Evolutionary conservation across 2,113 vertebrate species (phyloP).

Genomic region (Gavialis gangeticus): DNA sequence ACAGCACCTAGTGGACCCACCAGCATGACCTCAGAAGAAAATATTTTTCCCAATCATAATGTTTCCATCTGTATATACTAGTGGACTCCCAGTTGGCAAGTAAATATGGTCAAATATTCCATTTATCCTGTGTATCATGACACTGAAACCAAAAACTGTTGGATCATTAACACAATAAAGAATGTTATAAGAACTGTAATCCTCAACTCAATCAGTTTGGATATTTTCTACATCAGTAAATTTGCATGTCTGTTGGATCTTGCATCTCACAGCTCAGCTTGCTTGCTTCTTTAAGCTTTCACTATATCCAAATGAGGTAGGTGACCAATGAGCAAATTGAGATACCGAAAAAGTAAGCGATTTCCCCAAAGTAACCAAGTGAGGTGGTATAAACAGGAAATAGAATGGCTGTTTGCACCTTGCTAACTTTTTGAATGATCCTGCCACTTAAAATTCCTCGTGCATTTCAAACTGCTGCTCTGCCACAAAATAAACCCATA

Average conservation of each 20-base stretch:
- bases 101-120: neutral
- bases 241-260: neutral
- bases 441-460: neutral
- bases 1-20: neutral
- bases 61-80: neutral
- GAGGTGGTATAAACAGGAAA: neutral
- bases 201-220: neutral
- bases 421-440: neutral
- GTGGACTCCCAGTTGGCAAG: neutral
- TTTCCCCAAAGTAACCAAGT: neutral
- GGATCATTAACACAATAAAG: neutral
- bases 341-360: neutral
- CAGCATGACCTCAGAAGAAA: neutral
- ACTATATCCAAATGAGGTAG: neutral
- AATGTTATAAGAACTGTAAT: neutral
- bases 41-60: neutral
- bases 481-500: neutral
- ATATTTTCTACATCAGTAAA: neutral
- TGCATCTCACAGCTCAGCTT: neutral
- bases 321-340: neutral
- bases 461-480: neutral
- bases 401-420: fast-evolving
- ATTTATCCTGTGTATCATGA: neutral
- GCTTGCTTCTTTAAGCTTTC: neutral
- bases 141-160: neutral